Evolutionary conservation across 2,113 vertebrate genomes (phyloP).

Genomic region (Odontesthes bonariensis): DNA sequence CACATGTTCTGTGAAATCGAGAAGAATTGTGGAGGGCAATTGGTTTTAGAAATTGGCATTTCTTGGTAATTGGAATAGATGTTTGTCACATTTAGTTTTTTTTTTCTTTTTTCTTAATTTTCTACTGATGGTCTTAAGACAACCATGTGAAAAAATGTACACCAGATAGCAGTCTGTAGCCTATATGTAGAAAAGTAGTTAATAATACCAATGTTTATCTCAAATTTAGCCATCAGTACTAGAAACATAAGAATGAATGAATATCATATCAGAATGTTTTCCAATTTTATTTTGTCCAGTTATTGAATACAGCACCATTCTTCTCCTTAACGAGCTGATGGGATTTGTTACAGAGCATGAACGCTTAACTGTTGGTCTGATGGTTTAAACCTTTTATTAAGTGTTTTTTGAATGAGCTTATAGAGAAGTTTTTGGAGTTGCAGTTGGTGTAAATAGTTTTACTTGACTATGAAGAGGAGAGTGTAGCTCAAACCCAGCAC

Average conservation of each 20-base stretch:
- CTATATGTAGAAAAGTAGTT: not conserved
- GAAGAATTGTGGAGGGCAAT: constrained; percentile 15
- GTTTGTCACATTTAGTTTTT: constrained; percentile 15
- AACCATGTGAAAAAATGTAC: not conserved
- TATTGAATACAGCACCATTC: not conserved
- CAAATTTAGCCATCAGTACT: not conserved
- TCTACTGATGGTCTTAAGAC: not conserved
- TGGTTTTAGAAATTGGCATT: not conserved
- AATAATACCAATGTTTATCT: not conserved
- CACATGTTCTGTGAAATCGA: constrained; percentile 40
- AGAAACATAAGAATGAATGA: too few species aligned
- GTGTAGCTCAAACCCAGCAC: too few species aligned
- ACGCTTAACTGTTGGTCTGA: too few species aligned
- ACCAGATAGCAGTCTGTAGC: not conserved
- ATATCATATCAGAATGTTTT: not conserved
- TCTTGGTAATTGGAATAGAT: constrained; percentile 16
- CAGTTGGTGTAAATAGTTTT: too few species aligned
- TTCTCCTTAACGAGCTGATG: too few species aligned
- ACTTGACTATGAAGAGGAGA: too few species aligned
- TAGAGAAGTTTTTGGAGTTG: too few species aligned
- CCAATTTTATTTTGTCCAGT: not conserved
- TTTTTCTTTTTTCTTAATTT: not conserved
- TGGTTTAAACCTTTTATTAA: too few species aligned
- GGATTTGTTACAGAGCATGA: too few species aligned
- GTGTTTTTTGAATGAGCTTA: too few species aligned